Evolutionary conservation across 2,797 vertebrate genomes (phyloP).

Genomic region (Pseudotriccus pelzelni): DNA sequence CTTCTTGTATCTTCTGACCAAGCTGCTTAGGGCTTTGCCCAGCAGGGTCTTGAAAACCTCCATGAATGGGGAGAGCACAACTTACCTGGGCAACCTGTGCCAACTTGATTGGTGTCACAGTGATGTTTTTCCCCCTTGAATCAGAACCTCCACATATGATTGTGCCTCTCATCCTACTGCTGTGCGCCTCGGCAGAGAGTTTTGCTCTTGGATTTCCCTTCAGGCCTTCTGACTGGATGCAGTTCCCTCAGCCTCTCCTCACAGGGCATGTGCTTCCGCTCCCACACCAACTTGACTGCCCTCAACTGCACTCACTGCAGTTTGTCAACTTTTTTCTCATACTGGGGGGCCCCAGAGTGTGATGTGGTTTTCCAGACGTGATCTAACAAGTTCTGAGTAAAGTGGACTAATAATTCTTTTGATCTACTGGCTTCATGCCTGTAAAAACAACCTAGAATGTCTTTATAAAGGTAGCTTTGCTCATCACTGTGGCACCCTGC

Average conservation of each 20-base stretch:
- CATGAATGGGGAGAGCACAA: background rate
- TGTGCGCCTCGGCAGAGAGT: background rate
- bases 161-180: background rate
- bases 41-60: background rate
- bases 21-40: background rate
- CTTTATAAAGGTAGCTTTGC: background rate
- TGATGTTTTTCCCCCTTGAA: background rate
- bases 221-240: background rate
- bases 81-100: background rate
- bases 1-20: background rate
- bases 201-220: background rate
- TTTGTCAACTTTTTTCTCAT: background rate
- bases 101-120: background rate
- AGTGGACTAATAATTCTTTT: background rate
- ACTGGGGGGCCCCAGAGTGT: fast-evolving
- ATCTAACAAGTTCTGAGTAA: background rate
- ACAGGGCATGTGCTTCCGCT: background rate
- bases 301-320: background rate
- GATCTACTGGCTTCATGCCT: background rate
- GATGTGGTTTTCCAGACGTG: background rate
- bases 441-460: background rate
- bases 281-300: background rate
- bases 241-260: background rate
- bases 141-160: background rate
- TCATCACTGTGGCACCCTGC: background rate